Conservation (phyloP, 2,888 invertebrate genomes). For the Acanthosoma haemorrhoidale region DNA sequence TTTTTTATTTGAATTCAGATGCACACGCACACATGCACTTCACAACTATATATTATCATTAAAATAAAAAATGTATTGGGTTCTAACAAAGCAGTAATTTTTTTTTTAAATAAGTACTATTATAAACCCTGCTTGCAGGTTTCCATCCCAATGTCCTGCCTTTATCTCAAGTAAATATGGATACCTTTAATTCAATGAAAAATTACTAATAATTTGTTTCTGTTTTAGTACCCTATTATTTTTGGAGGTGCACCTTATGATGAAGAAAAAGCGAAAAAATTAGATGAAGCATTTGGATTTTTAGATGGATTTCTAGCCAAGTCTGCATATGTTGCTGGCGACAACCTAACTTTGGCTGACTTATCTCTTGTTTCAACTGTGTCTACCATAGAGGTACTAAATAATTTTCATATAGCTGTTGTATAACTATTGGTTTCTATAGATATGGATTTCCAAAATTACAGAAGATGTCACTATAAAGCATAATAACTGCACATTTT, state of each 20-base stretch:
- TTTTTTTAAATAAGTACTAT: too few relatives aligned
- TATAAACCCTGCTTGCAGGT: too few relatives aligned
- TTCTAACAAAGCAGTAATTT: too few relatives aligned
- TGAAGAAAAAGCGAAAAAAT: slow-evolving; percentile 61
- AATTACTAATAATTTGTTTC: slow-evolving; percentile 20
- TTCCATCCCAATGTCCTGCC: too few relatives aligned
- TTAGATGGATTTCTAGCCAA: slow-evolving; percentile 64
- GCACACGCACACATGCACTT: too few relatives aligned
- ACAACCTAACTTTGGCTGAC: slow-evolving; percentile 71
- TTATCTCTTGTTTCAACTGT: slow-evolving; percentile 62
- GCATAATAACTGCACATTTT: too few relatives aligned
- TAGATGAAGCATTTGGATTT: slow-evolving; percentile 62
- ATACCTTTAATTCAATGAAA: neutral
- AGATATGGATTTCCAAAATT: too few relatives aligned
- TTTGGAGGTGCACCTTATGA: slow-evolving; percentile 59
- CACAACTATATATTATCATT: neutral
- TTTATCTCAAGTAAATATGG: too few relatives aligned
- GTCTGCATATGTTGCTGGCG: slow-evolving; percentile 65
- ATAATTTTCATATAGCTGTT: neutral
- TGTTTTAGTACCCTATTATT: slow-evolving; percentile 55
- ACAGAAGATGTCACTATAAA: too few relatives aligned
- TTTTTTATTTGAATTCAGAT: too few relatives aligned
- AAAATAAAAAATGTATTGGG: too few relatives aligned
- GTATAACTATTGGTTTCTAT: neutral
- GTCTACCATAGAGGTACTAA: slow-evolving; percentile 60